Evolutionary conservation across 2,888 invertebrate species (phyloP).

Genomic region (Cataglyphis albicans): DNA sequence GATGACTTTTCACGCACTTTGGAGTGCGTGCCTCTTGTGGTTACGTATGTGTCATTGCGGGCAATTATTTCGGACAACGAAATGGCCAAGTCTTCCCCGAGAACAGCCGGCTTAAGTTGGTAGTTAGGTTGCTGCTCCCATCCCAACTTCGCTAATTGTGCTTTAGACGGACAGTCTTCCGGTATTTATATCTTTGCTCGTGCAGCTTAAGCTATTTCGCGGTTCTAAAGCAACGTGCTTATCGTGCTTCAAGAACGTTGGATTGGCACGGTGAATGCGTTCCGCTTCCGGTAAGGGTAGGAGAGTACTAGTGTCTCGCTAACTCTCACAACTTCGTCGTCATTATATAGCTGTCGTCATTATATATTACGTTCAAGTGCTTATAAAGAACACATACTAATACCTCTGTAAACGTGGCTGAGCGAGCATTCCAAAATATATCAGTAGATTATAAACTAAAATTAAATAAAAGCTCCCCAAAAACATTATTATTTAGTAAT

Average conservation of each 20-base stretch:
- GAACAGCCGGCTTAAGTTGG: constrained; percentile 37
- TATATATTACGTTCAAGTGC: not conserved
- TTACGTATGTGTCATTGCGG: constrained; percentile 17
- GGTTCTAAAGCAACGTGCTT: constrained; percentile 37
- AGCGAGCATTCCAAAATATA: not conserved
- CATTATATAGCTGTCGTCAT: not conserved
- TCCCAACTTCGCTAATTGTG: constrained; percentile 65
- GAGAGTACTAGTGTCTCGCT: not conserved
- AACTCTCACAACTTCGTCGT: constrained; percentile 15
- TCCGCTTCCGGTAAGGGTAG: constrained; percentile 7
- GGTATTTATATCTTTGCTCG: constrained; percentile 57
- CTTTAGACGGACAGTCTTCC: constrained; percentile 51
- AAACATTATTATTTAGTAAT: not conserved
- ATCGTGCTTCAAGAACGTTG: constrained; percentile 36
- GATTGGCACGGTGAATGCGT: constrained; percentile 47
- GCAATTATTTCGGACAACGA: constrained; percentile 44
- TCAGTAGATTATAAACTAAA: not conserved
- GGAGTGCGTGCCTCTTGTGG: not conserved
- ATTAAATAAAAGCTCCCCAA: not conserved
- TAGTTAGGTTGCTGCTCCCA: not conserved
- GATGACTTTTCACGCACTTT: constrained; percentile 26
- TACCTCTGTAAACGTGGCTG: not conserved
- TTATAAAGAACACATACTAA: not conserved
- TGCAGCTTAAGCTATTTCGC: constrained; percentile 54
- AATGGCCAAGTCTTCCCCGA: constrained; percentile 26